Conservation (phyloP, 1,140 invertebrate species). For the Bombus vancouverensis region DNA sequence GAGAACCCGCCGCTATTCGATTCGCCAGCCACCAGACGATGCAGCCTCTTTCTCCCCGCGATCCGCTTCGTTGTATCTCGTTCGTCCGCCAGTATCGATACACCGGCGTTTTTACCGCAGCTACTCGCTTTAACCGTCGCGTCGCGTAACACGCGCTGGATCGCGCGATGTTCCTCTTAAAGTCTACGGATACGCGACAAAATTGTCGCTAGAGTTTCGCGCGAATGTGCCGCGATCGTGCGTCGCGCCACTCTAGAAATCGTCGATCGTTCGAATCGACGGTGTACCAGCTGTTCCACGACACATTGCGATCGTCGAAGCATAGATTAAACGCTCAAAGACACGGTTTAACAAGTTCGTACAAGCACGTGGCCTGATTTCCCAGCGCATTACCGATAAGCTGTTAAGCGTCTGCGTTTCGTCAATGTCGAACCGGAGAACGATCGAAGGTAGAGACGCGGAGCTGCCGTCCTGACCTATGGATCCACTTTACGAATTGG, state of each 20-base stretch:
- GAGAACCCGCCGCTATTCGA: not conserved
- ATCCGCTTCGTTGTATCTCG: too few species aligned
- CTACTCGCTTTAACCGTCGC: too few species aligned
- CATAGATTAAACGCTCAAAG: not conserved
- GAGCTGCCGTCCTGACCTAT: not conserved
- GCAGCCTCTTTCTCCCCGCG: too few species aligned
- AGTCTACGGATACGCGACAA: not conserved
- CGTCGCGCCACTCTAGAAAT: not conserved
- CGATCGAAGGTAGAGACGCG: not conserved
- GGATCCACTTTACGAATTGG: slow-evolving; percentile 40
- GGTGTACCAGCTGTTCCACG: not conserved
- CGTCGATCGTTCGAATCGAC: not conserved
- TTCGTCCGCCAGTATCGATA: too few species aligned
- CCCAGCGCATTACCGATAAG: not conserved
- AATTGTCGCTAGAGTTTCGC: not conserved
- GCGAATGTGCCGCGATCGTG: not conserved
- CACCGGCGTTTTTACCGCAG: too few species aligned
- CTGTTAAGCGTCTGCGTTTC: not conserved
- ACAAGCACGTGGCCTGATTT: slow-evolving; percentile 5
- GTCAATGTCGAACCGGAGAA: not conserved
- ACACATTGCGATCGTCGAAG: not conserved
- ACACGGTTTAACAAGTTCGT: slow-evolving; percentile 1
- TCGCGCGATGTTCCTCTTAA: too few species aligned
- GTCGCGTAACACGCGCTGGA: too few species aligned
- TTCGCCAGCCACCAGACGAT: not conserved